A percentile compares a stretch with the other conserved stretches of the same genome.
These are phyloP conservation scores for Odontomyia ornata DNA, from an alignment of 2,888 invertebrate species.

Conservation along the genomic window DNA sequence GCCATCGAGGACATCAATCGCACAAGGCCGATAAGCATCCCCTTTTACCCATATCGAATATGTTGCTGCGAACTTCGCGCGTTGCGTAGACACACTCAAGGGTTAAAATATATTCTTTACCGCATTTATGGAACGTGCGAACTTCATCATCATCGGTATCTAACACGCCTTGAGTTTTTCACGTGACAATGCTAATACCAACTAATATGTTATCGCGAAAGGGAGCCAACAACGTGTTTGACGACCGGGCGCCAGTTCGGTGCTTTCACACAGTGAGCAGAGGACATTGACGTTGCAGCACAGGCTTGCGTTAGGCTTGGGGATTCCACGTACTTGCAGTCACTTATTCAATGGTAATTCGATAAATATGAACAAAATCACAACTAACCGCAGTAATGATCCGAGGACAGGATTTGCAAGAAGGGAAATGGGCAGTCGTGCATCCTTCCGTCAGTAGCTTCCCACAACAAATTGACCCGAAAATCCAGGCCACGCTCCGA, in stretches of 20 bases:
- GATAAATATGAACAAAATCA: slow-evolving; percentile 10
- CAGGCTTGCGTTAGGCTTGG: not conserved
- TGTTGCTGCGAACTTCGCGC: too few relatives aligned
- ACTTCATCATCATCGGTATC: slow-evolving; percentile 28
- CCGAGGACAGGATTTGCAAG: not conserved
- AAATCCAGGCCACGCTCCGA: slow-evolving; percentile 14
- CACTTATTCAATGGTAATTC: slow-evolving; percentile 19
- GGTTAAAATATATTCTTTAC: not conserved
- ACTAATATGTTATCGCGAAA: slow-evolving; percentile 35
- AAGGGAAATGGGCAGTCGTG: not conserved
- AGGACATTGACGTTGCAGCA: slow-evolving; percentile 37
- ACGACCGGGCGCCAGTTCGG: slow-evolving; percentile 43
- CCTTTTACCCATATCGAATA: too few relatives aligned
- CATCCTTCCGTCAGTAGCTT: not conserved
- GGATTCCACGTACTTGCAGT: not conserved
- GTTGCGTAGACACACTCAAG: not conserved
- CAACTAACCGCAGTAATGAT: slow-evolving; percentile 1
- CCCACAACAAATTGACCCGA: slow-evolving; percentile 31
- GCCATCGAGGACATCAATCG: too few relatives aligned
- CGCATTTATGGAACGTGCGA: slow-evolving; percentile 41
- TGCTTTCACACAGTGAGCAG: slow-evolving; percentile 23
- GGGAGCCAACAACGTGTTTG: slow-evolving; percentile 41
- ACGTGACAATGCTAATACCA: slow-evolving; percentile 43
- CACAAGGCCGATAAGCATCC: too few relatives aligned
- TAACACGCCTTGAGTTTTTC: slow-evolving; percentile 41